Evolutionary conservation across 2,113 vertebrate genomes (phyloP).

Genomic region (Rhabdornis inornatus): DNA sequence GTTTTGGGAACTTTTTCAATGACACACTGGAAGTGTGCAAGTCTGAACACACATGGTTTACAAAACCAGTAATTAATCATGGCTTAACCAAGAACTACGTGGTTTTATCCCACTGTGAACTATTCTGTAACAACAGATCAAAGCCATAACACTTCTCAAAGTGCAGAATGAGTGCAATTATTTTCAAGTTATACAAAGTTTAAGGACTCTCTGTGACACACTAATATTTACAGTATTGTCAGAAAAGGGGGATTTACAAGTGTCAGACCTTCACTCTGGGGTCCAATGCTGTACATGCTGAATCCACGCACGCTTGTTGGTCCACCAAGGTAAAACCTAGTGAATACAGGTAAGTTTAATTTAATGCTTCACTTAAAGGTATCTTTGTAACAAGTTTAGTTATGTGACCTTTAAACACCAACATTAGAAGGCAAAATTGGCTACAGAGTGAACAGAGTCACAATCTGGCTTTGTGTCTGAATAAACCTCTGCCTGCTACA

Average conservation of each 20-base stretch:
- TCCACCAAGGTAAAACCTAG: slow-evolving; percentile 94
- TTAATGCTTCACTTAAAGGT: not conserved
- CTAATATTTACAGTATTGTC: not conserved
- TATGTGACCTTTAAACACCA: not conserved
- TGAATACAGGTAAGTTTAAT: not conserved
- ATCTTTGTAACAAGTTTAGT: not conserved
- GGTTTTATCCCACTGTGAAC: not conserved
- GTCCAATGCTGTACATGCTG: slow-evolving; percentile 97
- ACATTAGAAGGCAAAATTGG: not conserved
- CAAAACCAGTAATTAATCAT: not conserved
- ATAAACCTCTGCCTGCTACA: not conserved
- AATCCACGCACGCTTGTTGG: slow-evolving; percentile 95
- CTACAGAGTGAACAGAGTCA: not conserved
- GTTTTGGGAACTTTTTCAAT: not conserved
- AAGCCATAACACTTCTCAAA: not conserved
- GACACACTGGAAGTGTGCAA: not conserved
- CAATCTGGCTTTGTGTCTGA: not conserved
- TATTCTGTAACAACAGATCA: not conserved
- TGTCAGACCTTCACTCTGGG: slow-evolving; percentile 91
- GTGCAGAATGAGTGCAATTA: not conserved
- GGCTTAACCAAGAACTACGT: not conserved
- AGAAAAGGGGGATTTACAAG: not conserved
- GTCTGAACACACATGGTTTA: not conserved
- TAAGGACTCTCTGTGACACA: not conserved
- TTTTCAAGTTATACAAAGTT: not conserved